Evolutionary conservation across 2,797 vertebrate species (phyloP), one percentile per base, ranked within the genome.

Genomic region (Streptopelia turtur): DNA sequence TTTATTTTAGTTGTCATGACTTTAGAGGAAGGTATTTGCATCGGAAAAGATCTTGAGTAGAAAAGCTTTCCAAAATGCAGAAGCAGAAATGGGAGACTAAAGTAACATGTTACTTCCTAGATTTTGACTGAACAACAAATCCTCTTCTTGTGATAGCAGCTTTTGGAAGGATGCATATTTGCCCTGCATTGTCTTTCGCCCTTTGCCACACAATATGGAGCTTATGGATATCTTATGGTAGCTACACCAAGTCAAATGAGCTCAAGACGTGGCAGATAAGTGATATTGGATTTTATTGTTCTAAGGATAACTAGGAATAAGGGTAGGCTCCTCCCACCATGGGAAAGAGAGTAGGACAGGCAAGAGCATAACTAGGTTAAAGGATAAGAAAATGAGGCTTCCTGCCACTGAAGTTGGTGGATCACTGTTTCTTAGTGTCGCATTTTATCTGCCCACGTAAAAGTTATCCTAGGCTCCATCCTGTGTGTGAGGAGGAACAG

Each of bases 1-100:
- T 91, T 91, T 75, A 23, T 55, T 68, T 95, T 71, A 64, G 22
- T 69, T 93, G 65, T 89, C 89, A 30, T 71, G 64, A 78, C 64
- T 92, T 68, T 71, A 83, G 53, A 89, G 41, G 18, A 93, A 89
- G 27, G 25, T 60, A 71, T 80, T 88, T 68, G 2, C 60, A 83
- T 27, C 33, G 49, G 56, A 5, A 70, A 87, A 86, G 91, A 89
- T 7, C 1, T 24, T 9, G 41, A 70, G 43, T 41, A 13, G 28
- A 76, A 74, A 84, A 59, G 11, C 17, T 83, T 89, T 89, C 64
- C 50, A 85, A 80, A 33, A 66, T 11, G 6, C 13, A 71, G 78
- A 71, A 74, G 7, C 23, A 83, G 88, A 94, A 82, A 35, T 57
- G 3, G 68, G 9, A 59, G 18, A 59, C 49, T 64, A 35, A 33